Evolutionary conservation across 2,797 vertebrate genomes (phyloP), one percentile per base, ranked within the genome.

Genomic region (Coregonus suidteri): DNA sequence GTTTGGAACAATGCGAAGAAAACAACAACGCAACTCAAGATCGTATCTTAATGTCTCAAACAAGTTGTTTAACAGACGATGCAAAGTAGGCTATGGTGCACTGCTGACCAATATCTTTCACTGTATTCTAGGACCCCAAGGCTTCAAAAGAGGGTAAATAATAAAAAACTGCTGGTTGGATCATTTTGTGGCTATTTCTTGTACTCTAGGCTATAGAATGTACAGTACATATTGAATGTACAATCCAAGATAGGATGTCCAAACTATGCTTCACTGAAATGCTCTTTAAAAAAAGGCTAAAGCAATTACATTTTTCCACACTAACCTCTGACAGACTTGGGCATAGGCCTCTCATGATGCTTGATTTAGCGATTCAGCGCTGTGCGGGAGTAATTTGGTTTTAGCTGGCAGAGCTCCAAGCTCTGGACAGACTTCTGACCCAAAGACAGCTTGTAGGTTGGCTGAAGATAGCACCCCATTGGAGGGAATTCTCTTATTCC

Each of bases 401-500:
- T 67, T 34, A 67, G 65, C 30, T 31, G 65, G 30, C 65, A 67
- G 30, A 52, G 11, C 41, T 30, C 65, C 64, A 67, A 71, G 78
- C 72, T 78, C 35, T 71, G 74, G 70, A 71, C 18, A 31, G 16
- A 73, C 67, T 6, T 74, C 53, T 82, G 73, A 71, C 65, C 64
- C 75, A 77, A 79, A 80, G 71, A 73, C 73, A 71, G 54, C 54
- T 52, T 67, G 65, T 13, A 34, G 68, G 79, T 86, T 83, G 72
- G 75, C 81, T 78, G 75, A 74, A 47, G 34, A 73, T 30, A 34
- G 47, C 51, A 64, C 62, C 37, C 67, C 77, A 86, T 77, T 79
- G 82, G 47, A 77, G 47, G 56, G 35, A 79, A 68, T 64, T 64
- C 80, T 85, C 90, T 84, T 79, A 81, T 83, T 84, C 64, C 77